Percentiles rank a stretch among this genome's conserved stretches.
Evolutionary conservation across 2,113 vertebrate species (phyloP).

Genomic region (Seriola quinqueradiata): DNA sequence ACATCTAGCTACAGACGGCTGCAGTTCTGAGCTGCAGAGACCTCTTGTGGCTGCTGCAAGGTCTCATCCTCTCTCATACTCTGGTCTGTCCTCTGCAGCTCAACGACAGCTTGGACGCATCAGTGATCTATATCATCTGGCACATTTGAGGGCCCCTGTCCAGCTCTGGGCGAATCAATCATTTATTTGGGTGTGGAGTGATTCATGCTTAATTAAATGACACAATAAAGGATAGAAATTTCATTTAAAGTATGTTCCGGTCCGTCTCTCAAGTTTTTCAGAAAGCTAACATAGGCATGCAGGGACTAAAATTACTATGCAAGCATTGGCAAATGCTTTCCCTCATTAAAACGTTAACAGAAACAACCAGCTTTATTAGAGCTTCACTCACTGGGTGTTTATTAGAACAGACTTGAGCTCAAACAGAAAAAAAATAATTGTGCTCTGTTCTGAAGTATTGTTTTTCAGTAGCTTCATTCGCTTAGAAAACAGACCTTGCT

Average conservation of each 20-base stretch:
- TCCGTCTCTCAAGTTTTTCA: neutral
- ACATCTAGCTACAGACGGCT: neutral
- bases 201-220: neutral
- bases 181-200: neutral
- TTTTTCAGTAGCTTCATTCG: neutral
- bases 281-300: neutral
- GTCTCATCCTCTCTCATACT: neutral
- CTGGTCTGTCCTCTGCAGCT: neutral
- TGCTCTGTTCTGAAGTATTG: neutral
- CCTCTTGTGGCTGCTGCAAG: conserved; percentile 57
- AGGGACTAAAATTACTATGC: too few relatives aligned
- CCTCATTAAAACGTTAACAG: neutral
- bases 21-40: conserved; percentile 50
- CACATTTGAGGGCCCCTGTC: neutral
- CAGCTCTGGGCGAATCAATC: neutral
- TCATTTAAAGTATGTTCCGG: neutral
- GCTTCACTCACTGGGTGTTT: neutral
- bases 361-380: neutral
- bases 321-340: neutral
- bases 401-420: neutral
- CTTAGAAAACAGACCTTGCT: neutral
- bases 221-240: neutral
- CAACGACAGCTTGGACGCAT: neutral
- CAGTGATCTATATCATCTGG: neutral
- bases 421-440: neutral